phyloP scores from a whole-genome alignment of 2,888 invertebrate species.

The Celastrina argiolus region DNA sequence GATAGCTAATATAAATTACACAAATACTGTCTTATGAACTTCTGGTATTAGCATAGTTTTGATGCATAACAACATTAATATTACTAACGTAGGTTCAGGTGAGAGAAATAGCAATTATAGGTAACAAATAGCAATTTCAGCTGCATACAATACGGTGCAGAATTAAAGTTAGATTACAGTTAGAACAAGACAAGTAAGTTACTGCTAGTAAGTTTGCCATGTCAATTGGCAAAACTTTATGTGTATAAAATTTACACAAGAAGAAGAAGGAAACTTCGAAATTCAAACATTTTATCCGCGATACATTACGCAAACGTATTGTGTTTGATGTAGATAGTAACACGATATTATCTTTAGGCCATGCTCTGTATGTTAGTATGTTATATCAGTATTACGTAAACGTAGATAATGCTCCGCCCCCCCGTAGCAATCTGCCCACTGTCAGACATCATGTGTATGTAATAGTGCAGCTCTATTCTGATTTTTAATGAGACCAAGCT shows the following conservation, averaged over 20 bases:
- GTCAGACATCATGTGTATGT: background rate
- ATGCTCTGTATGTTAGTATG: background rate
- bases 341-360: background rate
- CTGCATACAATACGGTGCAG: too few relatives aligned
- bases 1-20: constrained; percentile 29
- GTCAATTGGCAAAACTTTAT: too few relatives aligned
- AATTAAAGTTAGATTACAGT: too few relatives aligned
- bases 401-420: constrained; percentile 9
- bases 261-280: background rate
- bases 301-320: background rate
- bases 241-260: too few relatives aligned
- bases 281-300: background rate
- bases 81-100: background rate
- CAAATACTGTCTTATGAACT: constrained; percentile 1
- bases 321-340: background rate
- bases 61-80: background rate
- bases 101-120: background rate
- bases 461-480: background rate
- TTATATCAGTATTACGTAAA: constrained; percentile 11
- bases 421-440: background rate
- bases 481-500: background rate
- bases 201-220: too few relatives aligned
- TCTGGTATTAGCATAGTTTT: constrained; percentile 1
- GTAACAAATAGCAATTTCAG: too few relatives aligned
- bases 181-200: too few relatives aligned